A percentile compares a stretch with the other conserved stretches of the same genome.
phyloP scores from a whole-genome alignment of 2,888 invertebrate species.

The Idaea straminata region DNA sequence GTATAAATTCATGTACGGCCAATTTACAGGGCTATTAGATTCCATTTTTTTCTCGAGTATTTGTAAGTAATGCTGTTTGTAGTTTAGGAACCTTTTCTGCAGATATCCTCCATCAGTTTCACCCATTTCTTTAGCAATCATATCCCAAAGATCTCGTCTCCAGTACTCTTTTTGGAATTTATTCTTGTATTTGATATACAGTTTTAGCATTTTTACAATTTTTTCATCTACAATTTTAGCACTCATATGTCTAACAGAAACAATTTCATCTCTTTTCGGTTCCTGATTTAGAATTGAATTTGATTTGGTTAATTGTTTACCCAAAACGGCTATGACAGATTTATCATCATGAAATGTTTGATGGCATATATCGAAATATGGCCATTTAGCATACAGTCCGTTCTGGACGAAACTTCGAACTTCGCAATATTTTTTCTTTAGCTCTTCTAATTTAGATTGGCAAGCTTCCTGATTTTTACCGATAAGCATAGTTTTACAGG shows the following conservation, averaged over 20 bases:
- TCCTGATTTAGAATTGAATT: background rate
- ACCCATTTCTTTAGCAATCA: slow-evolving; percentile 60
- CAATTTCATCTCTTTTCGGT: background rate
- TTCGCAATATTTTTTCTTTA: slow-evolving; percentile 53
- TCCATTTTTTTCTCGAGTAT: background rate
- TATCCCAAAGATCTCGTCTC: slow-evolving; percentile 61
- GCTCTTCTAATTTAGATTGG: slow-evolving; percentile 48
- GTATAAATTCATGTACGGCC: slow-evolving; percentile 65
- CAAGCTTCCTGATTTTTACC: slow-evolving; percentile 53
- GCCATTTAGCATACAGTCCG: slow-evolving; percentile 49
- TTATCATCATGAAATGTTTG: slow-evolving; percentile 61
- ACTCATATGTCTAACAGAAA: background rate
- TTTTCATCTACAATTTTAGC: slow-evolving; percentile 42
- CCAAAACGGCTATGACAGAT: slow-evolving; percentile 1
- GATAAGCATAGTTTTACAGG: slow-evolving; percentile 64
- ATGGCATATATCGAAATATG: slow-evolving; percentile 53
- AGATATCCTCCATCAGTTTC: slow-evolving; percentile 62
- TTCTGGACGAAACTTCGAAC: slow-evolving; percentile 42
- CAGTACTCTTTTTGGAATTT: slow-evolving; percentile 48
- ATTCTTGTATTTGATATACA: slow-evolving; percentile 59
- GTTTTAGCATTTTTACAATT: slow-evolving; percentile 56
- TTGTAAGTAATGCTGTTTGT: slow-evolving; percentile 59
- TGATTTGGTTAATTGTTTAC: background rate
- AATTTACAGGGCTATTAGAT: slow-evolving; percentile 36
- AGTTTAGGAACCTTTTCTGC: slow-evolving; percentile 67